These are phyloP conservation scores for Rhinogobius similis DNA, from an alignment of 2,113 vertebrate genomes.

Conservation along the genomic window DNA sequence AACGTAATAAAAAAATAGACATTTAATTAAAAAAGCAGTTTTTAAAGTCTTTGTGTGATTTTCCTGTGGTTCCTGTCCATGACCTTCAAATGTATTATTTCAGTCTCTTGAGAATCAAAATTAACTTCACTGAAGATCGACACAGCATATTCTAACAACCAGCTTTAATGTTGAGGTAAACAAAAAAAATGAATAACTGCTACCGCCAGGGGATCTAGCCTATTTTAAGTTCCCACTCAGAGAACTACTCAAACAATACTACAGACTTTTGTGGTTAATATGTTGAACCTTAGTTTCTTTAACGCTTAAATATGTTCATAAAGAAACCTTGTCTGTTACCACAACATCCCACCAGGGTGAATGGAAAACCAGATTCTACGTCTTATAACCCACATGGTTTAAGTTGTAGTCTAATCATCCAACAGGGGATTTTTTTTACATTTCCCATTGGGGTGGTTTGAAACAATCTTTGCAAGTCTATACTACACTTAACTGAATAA, in stretches of 20 bases:
- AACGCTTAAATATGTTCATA: neutral
- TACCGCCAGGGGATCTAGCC: too few relatives aligned
- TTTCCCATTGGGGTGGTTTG: neutral
- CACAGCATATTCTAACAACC: neutral
- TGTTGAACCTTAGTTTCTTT: neutral
- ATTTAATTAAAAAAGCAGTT: conserved; percentile 79
- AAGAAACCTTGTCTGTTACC: neutral
- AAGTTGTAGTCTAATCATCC: neutral
- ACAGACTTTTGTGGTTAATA: neutral
- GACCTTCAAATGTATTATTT: neutral
- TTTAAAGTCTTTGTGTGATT: conserved; percentile 50
- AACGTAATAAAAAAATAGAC: conserved; percentile 76
- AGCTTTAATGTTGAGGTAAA: too few relatives aligned
- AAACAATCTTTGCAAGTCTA: neutral
- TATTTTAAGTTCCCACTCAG: too few relatives aligned
- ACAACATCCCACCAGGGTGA: neutral
- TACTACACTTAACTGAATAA: neutral
- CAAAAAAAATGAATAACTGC: too few relatives aligned
- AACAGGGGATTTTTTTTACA: neutral
- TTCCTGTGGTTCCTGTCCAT: conserved; percentile 19
- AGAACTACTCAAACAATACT: too few relatives aligned
- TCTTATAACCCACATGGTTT: neutral
- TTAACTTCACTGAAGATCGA: neutral
- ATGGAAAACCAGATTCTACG: neutral
- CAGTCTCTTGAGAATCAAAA: neutral